Evolutionary conservation across 2,797 vertebrate genomes (phyloP).

Genomic region (Coranthus polyacanthus): DNA sequence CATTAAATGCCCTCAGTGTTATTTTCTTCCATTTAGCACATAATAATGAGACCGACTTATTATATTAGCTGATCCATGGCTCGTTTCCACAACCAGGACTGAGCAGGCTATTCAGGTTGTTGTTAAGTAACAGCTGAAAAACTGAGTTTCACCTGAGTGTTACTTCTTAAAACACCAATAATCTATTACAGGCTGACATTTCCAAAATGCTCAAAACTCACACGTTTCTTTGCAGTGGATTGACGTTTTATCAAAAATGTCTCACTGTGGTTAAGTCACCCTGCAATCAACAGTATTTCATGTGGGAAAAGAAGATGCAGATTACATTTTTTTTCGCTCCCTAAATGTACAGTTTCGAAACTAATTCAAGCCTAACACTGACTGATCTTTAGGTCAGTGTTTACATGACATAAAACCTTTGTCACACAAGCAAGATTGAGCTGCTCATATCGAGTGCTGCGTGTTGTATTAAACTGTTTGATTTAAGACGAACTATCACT

Average conservation of each 20-base stretch:
- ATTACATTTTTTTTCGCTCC: background rate
- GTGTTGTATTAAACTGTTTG: conserved; percentile 10
- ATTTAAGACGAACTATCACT: too few relatives aligned
- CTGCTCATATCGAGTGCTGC: background rate
- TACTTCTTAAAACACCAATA: conserved; percentile 3
- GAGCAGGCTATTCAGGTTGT: background rate
- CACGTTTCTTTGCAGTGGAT: background rate
- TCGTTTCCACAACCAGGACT: background rate
- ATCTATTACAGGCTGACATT: conserved; percentile 4
- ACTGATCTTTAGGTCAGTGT: conserved; percentile 6
- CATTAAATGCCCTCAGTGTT: background rate
- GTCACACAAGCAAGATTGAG: too few relatives aligned
- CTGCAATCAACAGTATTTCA: background rate
- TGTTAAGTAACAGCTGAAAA: background rate
- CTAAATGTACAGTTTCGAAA: conserved; percentile 1
- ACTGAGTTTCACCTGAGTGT: too few relatives aligned
- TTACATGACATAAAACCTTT: conserved; percentile 5
- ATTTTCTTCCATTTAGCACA: background rate
- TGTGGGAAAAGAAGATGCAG: background rate
- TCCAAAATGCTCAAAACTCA: background rate
- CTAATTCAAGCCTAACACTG: conserved; percentile 6
- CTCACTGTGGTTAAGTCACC: background rate
- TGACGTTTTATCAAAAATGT: background rate
- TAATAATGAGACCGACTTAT: background rate
- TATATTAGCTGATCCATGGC: background rate